Evolutionary conservation across 2,888 invertebrate genomes (phyloP).

Genomic region (Chloromyia formosa): DNA sequence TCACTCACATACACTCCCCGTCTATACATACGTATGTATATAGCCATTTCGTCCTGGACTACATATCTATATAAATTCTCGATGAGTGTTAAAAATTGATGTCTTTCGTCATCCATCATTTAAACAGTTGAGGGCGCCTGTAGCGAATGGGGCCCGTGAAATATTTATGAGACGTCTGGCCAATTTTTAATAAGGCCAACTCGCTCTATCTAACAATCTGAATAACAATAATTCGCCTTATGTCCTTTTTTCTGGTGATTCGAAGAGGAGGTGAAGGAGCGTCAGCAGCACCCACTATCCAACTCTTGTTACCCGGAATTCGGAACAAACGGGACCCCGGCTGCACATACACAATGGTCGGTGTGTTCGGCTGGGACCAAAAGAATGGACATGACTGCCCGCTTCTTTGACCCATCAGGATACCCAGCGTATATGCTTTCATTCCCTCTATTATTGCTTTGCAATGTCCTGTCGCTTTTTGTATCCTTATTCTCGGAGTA

Average conservation of each 20-base stretch:
- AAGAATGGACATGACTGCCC: slow-evolving; percentile 45
- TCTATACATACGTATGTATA: slow-evolving; percentile 12
- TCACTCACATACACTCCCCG: slow-evolving; percentile 15
- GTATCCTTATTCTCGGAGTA: slow-evolving; percentile 8
- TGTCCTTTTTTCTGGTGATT: slow-evolving; percentile 32
- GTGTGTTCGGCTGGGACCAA: slow-evolving; percentile 36
- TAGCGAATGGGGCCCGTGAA: slow-evolving; percentile 52
- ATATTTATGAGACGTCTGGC: slow-evolving; percentile 57
- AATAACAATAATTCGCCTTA: slow-evolving; percentile 48
- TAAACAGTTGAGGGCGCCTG: slow-evolving; percentile 50
- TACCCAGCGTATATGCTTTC: background rate
- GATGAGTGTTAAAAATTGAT: slow-evolving; percentile 52
- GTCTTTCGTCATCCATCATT: slow-evolving; percentile 53
- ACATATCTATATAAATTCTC: slow-evolving; percentile 48
- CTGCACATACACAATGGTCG: too few species aligned
- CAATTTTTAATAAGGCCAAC: slow-evolving; percentile 55
- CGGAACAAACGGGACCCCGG: slow-evolving; percentile 8
- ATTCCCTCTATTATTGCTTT: slow-evolving; percentile 30
- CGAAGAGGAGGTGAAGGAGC: background rate
- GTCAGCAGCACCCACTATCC: slow-evolving; percentile 22
- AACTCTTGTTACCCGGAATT: background rate
- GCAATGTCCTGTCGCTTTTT: too few species aligned
- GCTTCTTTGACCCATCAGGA: slow-evolving; percentile 7
- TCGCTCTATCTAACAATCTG: slow-evolving; percentile 51
- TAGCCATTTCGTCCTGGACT: background rate